Evolutionary conservation across 2,797 vertebrate species (phyloP).

Genomic region (Moxostoma hubbsi): DNA sequence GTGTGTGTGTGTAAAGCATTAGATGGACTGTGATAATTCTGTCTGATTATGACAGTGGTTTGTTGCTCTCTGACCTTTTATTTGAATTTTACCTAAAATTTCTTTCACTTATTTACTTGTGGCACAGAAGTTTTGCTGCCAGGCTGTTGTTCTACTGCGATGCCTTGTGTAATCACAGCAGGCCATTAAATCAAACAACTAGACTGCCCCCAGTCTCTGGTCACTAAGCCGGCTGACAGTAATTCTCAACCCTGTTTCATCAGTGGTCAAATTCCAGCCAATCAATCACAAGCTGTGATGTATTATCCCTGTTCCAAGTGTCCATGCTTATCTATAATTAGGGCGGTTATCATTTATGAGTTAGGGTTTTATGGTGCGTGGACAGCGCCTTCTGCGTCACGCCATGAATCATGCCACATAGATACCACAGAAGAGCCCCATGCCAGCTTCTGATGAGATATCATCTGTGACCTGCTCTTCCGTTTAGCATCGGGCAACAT

Average conservation of each 20-base stretch:
- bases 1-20: no score
- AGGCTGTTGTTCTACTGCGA: neutral
- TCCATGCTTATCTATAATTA: slow-evolving; percentile 60
- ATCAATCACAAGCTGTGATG: slow-evolving; percentile 57
- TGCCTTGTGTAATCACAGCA: slow-evolving; percentile 34
- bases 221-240: slow-evolving; percentile 46
- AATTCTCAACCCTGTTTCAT: slow-evolving; percentile 57
- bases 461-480: slow-evolving; percentile 45
- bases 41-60: neutral
- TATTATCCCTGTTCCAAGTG: slow-evolving; percentile 47
- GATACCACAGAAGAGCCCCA: neutral
- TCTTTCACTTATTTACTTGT: neutral
- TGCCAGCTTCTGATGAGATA: slow-evolving; percentile 16
- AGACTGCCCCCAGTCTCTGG: slow-evolving; percentile 14
- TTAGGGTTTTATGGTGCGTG: slow-evolving; percentile 48
- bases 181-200: slow-evolving; percentile 37
- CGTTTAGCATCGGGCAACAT: slow-evolving; percentile 50
- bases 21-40: neutral
- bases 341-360: slow-evolving; percentile 55
- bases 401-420: slow-evolving; percentile 43
- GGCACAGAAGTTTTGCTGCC: neutral
- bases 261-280: slow-evolving; percentile 55
- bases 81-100: neutral
- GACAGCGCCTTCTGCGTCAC: slow-evolving; percentile 25
- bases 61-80: neutral